phyloP scores from a whole-genome alignment of 2,797 vertebrate genomes.

The Masticophis lateralis region DNA sequence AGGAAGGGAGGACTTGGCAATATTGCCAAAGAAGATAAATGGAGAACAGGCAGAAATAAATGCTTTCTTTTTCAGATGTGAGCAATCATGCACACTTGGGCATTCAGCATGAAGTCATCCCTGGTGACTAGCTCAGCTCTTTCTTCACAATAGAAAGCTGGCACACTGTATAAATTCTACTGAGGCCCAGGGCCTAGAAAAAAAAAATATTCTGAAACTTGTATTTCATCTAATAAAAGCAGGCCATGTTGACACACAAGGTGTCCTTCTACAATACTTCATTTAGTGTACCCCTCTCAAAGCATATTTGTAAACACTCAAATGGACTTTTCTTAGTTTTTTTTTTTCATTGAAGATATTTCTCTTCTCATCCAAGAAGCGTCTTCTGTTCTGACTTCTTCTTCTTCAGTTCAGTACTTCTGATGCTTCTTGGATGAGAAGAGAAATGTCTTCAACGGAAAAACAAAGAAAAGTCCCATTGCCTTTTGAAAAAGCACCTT shows the following conservation, averaged over 20 bases:
- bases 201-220: not conserved
- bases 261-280: not conserved
- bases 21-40: constrained; percentile 49
- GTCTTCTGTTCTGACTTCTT: not conserved
- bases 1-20: constrained; percentile 48
- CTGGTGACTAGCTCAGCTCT: not conserved
- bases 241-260: not conserved
- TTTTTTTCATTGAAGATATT: not conserved
- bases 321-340: not conserved
- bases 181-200: not conserved
- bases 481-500: not conserved
- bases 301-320: not conserved
- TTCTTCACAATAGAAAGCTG: not conserved
- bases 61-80: constrained; percentile 45
- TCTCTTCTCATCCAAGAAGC: not conserved
- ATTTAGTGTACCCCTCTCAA: not conserved
- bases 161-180: not conserved
- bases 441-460: not conserved
- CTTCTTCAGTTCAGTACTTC: not conserved
- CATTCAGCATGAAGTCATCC: not conserved
- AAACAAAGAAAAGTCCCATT: not conserved
- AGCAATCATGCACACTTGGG: not conserved
- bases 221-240: not conserved
- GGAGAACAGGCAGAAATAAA: constrained; percentile 40
- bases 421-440: not conserved